A percentile compares a stretch with the other conserved stretches of the same genome.
Evolutionary conservation across 92 coral and sea anemone species (phyloP).

Genomic region (Zoanthus solanderi): DNA sequence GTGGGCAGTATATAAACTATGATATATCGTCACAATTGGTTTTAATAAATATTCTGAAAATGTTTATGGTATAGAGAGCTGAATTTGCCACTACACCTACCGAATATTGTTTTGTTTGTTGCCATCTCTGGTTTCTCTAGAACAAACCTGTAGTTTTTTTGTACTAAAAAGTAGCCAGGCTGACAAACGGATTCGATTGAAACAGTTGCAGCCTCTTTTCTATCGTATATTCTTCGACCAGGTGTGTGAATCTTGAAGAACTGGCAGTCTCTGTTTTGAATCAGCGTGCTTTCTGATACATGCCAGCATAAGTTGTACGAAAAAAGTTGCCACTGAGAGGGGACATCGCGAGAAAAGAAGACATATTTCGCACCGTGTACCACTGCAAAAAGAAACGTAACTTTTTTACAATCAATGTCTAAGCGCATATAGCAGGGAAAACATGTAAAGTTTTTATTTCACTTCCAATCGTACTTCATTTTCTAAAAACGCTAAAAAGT

Average conservation of each 20-base stretch:
- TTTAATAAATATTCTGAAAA: not conserved
- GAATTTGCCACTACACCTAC: not conserved
- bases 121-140: slow-evolving; percentile 11
- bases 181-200: slow-evolving; percentile 35
- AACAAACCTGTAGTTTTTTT: slow-evolving; percentile 15
- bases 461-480: too few relatives aligned
- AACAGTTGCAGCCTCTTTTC: slow-evolving; percentile 1
- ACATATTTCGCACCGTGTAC: slow-evolving; percentile 27
- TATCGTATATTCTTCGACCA: slow-evolving; percentile 8
- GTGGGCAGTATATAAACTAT: too few relatives aligned
- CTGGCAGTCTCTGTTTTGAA: not conserved
- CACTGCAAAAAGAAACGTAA: not conserved
- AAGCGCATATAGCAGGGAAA: too few relatives aligned
- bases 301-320: slow-evolving; percentile 30
- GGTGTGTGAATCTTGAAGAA: slow-evolving; percentile 28
- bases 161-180: slow-evolving; percentile 39
- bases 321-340: not conserved
- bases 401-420: not conserved
- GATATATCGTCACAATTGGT: not conserved
- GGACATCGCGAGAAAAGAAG: slow-evolving; percentile 27
- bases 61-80: not conserved
- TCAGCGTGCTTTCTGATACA: slow-evolving; percentile 18
- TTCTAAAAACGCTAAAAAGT: too few relatives aligned
- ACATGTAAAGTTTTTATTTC: too few relatives aligned
- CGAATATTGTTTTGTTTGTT: slow-evolving; percentile 17